Evolutionary conservation across 2,113 vertebrate genomes (phyloP), one percentile per base, ranked within the genome.

Genomic region (Laticauda colubrina): DNA sequence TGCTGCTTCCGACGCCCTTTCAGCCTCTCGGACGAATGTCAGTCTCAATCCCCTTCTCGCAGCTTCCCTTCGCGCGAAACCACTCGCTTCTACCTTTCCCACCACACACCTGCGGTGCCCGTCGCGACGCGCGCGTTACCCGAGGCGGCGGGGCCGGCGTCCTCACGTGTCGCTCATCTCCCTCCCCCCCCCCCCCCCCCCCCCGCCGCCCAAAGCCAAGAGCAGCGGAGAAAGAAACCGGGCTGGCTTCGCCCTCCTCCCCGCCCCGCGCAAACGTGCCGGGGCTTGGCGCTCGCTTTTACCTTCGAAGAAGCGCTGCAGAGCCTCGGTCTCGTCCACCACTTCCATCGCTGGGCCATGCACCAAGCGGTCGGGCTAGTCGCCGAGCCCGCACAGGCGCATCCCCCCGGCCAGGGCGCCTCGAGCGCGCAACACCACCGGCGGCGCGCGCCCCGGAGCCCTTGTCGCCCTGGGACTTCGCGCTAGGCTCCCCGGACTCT

Each of bases 301-400:
- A 99, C 99, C 99, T 99, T 99, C 99, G 90, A 99, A 99, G 96
- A 99, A 99, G 96, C 99, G 98, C 98, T 99, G 99, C 97, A 99
- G 97, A 96, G 99, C 99, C 97, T 99, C 99, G 81, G 99, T 99
- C 98, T 99, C 99, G 98, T 99, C 99, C 97, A 99, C 99, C 98
- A 99, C 99, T 97, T 99, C 99, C 99, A 99, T 99, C 96, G 94
- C 97, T 97, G 94, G 53, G 96, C 97, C 97, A 93, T 94, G 95
- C 96, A 95, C 92, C 93, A 85, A 94, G 86, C 94, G 75, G 93
- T 92, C 92, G 94, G 92, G 95, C 93, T 95, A 97, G 54, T 91
- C 85, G 93, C 90, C 29, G 93, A 87, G 95, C 95, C 89, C 10
- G 94, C 95, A 81, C 92, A 34, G 95, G 94, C 89, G 96, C 97